Evolutionary conservation across 37 sponge, comb jelly and placozoan species (phyloP).

Genomic region (Beroe ovata): DNA sequence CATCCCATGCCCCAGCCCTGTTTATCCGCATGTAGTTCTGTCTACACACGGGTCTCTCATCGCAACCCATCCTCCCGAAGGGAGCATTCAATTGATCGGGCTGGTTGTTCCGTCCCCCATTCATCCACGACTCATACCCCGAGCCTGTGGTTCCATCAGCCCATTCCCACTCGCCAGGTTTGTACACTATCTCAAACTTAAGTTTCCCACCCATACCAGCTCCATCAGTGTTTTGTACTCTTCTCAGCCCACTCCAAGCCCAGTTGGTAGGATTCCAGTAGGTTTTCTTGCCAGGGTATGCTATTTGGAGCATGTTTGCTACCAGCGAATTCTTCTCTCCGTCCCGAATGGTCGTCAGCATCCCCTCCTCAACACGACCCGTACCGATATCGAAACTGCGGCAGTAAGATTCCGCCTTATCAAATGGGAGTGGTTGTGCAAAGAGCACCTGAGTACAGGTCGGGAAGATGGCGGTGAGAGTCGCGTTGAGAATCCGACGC

Average conservation of each 20-base stretch:
- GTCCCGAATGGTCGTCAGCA: background rate
- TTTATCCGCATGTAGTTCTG: slow-evolving; percentile 50
- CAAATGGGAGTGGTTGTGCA: background rate
- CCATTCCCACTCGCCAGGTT: slow-evolving; percentile 7
- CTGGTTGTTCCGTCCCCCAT: background rate
- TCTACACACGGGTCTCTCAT: background rate
- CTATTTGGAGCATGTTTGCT: background rate
- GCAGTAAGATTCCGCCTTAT: background rate
- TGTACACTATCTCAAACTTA: background rate
- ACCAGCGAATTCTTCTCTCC: background rate
- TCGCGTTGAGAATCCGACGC: background rate
- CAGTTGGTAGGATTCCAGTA: background rate
- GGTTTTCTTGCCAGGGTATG: background rate
- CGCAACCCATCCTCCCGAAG: slow-evolving; percentile 7
- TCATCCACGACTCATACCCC: background rate
- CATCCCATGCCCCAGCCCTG: slow-evolving; percentile 41
- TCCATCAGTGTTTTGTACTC: background rate
- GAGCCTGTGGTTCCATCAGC: background rate
- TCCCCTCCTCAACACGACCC: background rate
- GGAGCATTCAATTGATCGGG: background rate
- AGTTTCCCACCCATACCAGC: background rate
- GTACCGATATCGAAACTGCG: background rate
- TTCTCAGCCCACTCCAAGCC: slow-evolving; percentile 35
- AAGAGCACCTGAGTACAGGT: background rate
- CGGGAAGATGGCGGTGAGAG: background rate